phyloP scores from a whole-genome alignment of 2,113 vertebrate genomes.

The Corydoras sp. region DNA sequence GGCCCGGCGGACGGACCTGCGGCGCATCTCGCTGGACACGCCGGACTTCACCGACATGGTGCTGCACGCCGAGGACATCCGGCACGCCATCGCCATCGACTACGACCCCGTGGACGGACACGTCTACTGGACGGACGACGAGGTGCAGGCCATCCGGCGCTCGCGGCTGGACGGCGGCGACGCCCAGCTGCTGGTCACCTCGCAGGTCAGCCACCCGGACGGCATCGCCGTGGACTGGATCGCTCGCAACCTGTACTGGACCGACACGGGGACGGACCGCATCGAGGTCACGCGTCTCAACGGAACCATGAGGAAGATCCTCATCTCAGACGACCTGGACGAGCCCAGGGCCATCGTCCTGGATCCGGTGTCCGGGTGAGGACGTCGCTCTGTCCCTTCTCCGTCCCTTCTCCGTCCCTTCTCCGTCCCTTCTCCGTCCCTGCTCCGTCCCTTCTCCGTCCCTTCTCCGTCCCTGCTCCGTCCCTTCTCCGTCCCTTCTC shows the following conservation, averaged over 20 bases:
- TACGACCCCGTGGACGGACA: constrained; percentile 90
- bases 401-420: no score
- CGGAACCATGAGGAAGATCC: constrained; percentile 93
- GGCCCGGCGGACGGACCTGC: constrained; percentile 84
- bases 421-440: no score
- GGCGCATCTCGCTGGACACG: constrained; percentile 89
- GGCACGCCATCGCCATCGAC: constrained; percentile 95
- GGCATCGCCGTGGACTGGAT: constrained; percentile 96
- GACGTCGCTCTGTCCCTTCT: background rate
- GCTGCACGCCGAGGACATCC: constrained; percentile 85
- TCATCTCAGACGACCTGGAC: constrained; percentile 91
- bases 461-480: no score
- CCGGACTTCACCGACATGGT: constrained; percentile 93
- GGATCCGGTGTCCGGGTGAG: constrained; percentile 88
- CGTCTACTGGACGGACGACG: constrained; percentile 95
- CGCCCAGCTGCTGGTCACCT: constrained; percentile 83
- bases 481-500: no score
- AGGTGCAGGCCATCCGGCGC: constrained; percentile 87
- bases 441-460: no score
- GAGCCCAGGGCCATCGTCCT: constrained; percentile 92
- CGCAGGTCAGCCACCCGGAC: constrained; percentile 89
- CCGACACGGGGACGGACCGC: constrained; percentile 91
- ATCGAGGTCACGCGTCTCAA: constrained; percentile 94
- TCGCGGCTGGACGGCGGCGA: constrained; percentile 79
- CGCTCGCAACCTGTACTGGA: constrained; percentile 94